These are phyloP conservation scores for Diorhabda carinulata DNA, from an alignment of 1,140 invertebrate genomes.

Conservation along the genomic window DNA sequence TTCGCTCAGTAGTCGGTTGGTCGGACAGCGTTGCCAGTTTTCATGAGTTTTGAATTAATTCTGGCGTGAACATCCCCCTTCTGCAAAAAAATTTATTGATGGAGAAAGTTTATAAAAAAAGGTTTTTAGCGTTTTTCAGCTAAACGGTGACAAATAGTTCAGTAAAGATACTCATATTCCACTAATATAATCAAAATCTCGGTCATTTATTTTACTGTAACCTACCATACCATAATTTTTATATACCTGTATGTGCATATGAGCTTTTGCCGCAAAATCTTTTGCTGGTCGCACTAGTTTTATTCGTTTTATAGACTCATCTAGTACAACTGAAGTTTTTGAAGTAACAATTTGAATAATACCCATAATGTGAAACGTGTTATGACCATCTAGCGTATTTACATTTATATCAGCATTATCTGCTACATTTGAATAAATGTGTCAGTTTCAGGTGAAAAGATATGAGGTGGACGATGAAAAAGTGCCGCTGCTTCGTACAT, in stretches of 20 bases:
- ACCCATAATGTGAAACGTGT: conserved; percentile 47
- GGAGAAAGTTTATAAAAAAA: no score
- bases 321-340: conserved; percentile 32
- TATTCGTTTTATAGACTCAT: conserved; percentile 27
- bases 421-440: conserved; percentile 44
- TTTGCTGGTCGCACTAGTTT: conserved; percentile 31
- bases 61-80: no score
- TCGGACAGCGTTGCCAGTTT: no score
- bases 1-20: no score
- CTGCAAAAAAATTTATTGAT: no score
- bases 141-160: no score
- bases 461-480: conserved; percentile 40
- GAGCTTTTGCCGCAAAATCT: conserved; percentile 33
- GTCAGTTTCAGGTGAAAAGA: conserved; percentile 43
- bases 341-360: conserved; percentile 45
- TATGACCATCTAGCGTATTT: conserved; percentile 45
- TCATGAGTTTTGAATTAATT: no score
- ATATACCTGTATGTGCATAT: conserved; percentile 37
- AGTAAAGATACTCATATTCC: no score
- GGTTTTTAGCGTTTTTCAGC: no score
- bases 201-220: no score
- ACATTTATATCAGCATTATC: conserved; percentile 48
- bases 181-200: no score
- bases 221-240: conserved; percentile 33
- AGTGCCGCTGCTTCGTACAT: conserved; percentile 44